phyloP scores from a whole-genome alignment of 2,888 invertebrate species.

The Cataglyphis altisquamis region DNA sequence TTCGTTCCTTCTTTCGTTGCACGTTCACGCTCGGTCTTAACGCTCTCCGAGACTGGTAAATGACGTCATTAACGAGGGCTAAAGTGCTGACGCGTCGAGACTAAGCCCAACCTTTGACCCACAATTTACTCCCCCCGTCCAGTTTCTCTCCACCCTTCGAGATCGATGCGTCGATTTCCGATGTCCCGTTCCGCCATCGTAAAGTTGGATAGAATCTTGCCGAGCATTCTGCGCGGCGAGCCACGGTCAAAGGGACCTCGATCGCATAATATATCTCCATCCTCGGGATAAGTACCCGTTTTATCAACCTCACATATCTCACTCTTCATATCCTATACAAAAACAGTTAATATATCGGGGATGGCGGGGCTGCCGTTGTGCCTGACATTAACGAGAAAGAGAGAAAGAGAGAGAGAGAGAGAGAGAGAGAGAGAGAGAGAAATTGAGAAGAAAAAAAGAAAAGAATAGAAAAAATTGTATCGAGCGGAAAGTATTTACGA shows the following conservation, averaged over 20 bases:
- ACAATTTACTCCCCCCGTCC: slow-evolving; percentile 69
- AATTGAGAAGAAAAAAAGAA: too few relatives aligned
- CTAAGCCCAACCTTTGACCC: slow-evolving; percentile 78
- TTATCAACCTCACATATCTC: slow-evolving; percentile 52
- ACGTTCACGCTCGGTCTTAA: slow-evolving; percentile 63
- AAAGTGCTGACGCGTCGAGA: slow-evolving; percentile 83
- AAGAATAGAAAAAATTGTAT: slow-evolving; percentile 10
- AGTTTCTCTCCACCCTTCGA: slow-evolving; percentile 71
- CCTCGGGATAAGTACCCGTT: slow-evolving; percentile 51
- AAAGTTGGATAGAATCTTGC: slow-evolving; percentile 70
- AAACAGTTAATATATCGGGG: slow-evolving; percentile 55
- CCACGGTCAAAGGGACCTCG: slow-evolving; percentile 59
- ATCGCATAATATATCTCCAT: slow-evolving; percentile 64
- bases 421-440: slow-evolving; percentile 17
- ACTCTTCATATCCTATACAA: slow-evolving; percentile 46
- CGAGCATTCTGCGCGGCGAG: slow-evolving; percentile 59
- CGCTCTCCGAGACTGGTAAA: slow-evolving; percentile 79
- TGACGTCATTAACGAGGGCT: slow-evolving; percentile 82
- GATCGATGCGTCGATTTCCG: slow-evolving; percentile 82
- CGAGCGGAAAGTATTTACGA: slow-evolving; percentile 51
- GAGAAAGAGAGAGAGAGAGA: slow-evolving; percentile 22
- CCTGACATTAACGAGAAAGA: slow-evolving; percentile 51
- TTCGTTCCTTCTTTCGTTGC: slow-evolving; percentile 63
- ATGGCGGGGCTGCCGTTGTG: slow-evolving; percentile 32
- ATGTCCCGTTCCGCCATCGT: slow-evolving; percentile 71